phyloP scores from a whole-genome alignment of 2,797 vertebrate species.

The Acanthurus leucopareius region DNA sequence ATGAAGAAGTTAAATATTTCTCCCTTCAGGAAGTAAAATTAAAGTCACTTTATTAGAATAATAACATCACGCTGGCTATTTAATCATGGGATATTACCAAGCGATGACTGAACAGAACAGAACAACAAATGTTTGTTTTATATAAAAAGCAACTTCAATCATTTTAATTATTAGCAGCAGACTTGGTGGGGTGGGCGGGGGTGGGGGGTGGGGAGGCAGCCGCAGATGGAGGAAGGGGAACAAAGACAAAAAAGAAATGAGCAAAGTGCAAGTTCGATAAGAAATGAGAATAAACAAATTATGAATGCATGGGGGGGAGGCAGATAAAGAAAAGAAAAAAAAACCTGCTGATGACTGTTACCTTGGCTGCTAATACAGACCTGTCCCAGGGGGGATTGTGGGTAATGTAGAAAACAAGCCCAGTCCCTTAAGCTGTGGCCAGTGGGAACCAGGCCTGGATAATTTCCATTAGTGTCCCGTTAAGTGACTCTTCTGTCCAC shows the following conservation, averaged over 20 bases:
- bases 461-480: slow-evolving; percentile 68
- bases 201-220: no score
- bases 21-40: slow-evolving; percentile 1
- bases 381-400: slow-evolving; percentile 26
- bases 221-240: not conserved
- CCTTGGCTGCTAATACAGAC: slow-evolving; percentile 40
- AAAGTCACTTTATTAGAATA: not conserved
- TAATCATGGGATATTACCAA: not conserved
- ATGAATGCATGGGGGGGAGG: slow-evolving; percentile 15
- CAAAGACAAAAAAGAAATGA: slow-evolving; percentile 12
- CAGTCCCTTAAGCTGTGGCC: slow-evolving; percentile 60
- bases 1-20: not conserved
- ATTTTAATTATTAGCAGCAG: not conserved
- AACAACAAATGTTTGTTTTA: slow-evolving; percentile 14
- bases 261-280: slow-evolving; percentile 9
- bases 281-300: slow-evolving; percentile 15
- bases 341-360: slow-evolving; percentile 27
- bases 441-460: slow-evolving; percentile 51
- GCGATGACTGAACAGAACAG: not conserved
- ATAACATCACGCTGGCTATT: not conserved
- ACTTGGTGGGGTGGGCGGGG: no score
- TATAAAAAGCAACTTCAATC: slow-evolving; percentile 16
- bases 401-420: slow-evolving; percentile 60
- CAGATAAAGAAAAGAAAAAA: no score
- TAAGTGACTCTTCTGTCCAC: slow-evolving; percentile 47